Percentiles rank a stretch among this genome's conserved stretches.
Conservation (phyloP, 2,797 vertebrate genomes). For the Semaprochilodus insignis region DNA sequence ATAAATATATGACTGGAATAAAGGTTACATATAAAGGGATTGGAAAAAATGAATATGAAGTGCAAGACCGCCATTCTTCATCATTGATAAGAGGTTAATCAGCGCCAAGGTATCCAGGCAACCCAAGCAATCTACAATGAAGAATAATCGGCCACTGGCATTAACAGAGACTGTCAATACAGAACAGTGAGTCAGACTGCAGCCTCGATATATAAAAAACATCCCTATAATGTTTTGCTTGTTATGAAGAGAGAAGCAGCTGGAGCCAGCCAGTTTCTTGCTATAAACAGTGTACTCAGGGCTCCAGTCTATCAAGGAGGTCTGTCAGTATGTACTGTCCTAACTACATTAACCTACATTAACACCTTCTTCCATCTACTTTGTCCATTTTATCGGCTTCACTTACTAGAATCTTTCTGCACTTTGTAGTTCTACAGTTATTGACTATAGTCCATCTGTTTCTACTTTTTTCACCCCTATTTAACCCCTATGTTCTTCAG, state of each 20-base stretch:
- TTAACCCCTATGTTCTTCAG: too few relatives aligned
- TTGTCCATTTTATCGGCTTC: too few relatives aligned
- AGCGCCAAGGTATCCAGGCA: slow-evolving; percentile 10
- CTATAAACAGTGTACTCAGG: too few relatives aligned
- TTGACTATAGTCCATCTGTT: too few relatives aligned
- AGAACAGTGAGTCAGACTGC: background rate
- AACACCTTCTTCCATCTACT: background rate
- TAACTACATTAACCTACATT: too few relatives aligned
- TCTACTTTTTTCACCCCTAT: too few relatives aligned
- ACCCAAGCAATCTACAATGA: background rate
- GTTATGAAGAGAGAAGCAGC: background rate
- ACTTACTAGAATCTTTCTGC: too few relatives aligned
- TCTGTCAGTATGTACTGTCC: background rate
- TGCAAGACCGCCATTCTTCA: background rate
- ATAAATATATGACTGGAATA: slow-evolving; percentile 7
- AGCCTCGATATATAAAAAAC: background rate
- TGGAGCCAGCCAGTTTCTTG: too few relatives aligned
- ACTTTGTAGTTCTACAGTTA: too few relatives aligned
- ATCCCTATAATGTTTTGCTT: background rate
- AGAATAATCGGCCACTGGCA: slow-evolving; percentile 8
- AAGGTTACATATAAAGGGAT: slow-evolving; percentile 16
- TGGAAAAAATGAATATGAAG: slow-evolving; percentile 17
- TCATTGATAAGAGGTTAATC: slow-evolving; percentile 21
- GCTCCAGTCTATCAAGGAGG: too few relatives aligned
- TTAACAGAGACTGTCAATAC: slow-evolving; percentile 14